These are phyloP conservation scores for Microtus agrestis DNA, from an alignment of 2,797 vertebrate genomes.

Conservation along the genomic window DNA sequence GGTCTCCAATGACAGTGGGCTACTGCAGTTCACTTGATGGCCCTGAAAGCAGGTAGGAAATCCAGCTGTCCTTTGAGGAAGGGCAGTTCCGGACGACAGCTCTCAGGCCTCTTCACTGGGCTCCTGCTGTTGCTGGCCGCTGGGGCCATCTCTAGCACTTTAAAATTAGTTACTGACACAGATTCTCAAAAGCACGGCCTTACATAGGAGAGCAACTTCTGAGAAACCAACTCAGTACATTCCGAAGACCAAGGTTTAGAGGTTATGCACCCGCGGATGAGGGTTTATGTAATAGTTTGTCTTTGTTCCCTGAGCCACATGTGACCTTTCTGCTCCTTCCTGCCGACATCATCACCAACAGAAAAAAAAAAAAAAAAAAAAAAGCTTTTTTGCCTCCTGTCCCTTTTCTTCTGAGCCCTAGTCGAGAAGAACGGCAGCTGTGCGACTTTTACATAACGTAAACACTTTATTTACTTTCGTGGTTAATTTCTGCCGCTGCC, in stretches of 20 bases:
- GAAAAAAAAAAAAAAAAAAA: slow-evolving; percentile 48
- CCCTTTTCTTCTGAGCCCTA: slow-evolving; percentile 40
- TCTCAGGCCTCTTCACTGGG: slow-evolving; percentile 30
- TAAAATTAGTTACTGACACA: slow-evolving; percentile 69
- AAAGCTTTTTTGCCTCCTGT: slow-evolving; percentile 54
- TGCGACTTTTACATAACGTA: slow-evolving; percentile 64
- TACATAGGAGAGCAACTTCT: slow-evolving; percentile 44
- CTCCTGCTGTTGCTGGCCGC: slow-evolving; percentile 36
- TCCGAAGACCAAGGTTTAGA: slow-evolving; percentile 59
- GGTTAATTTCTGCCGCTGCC: slow-evolving; percentile 78
- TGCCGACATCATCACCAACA: slow-evolving; percentile 64
- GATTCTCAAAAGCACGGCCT: slow-evolving; percentile 66
- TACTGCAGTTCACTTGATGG: not conserved
- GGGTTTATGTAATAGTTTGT: slow-evolving; percentile 73
- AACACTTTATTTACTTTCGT: slow-evolving; percentile 80
- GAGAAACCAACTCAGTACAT: slow-evolving; percentile 57
- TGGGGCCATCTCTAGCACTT: slow-evolving; percentile 26
- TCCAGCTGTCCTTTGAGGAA: slow-evolving; percentile 37
- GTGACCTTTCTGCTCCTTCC: slow-evolving; percentile 73
- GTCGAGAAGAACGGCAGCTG: slow-evolving; percentile 63
- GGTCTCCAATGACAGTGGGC: not conserved
- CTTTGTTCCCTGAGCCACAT: slow-evolving; percentile 73
- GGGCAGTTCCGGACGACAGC: not conserved
- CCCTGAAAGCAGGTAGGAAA: not conserved
- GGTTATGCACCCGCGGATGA: slow-evolving; percentile 16